phyloP scores from a whole-genome alignment of 2,113 vertebrate genomes.

The Corythaeola cristata region DNA sequence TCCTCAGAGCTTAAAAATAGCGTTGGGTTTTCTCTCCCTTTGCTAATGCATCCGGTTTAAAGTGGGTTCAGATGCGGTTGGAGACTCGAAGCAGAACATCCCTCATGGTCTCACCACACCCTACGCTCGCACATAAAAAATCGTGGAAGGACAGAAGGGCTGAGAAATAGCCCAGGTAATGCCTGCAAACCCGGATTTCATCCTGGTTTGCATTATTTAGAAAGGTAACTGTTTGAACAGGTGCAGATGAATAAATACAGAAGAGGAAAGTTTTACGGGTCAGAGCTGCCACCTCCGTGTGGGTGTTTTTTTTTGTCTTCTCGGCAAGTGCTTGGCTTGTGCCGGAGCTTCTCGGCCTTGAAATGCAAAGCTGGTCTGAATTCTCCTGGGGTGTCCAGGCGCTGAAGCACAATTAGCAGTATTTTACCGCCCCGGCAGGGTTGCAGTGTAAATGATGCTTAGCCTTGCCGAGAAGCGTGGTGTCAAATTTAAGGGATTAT shows the following conservation, averaged over 20 bases:
- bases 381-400: conserved; percentile 8
- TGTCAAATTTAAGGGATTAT: conserved; percentile 13
- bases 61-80: neutral
- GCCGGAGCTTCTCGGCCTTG: conserved; percentile 16
- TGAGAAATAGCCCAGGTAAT: neutral
- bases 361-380: conserved; percentile 28
- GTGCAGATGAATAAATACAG: neutral
- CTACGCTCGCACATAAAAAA: neutral
- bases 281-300: neutral
- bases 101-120: neutral
- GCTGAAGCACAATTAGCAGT: conserved; percentile 40
- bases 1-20: neutral
- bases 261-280: neutral
- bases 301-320: neutral
- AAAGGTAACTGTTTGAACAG: conserved; percentile 9
- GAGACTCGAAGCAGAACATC: neutral
- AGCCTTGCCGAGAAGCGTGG: neutral
- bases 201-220: neutral
- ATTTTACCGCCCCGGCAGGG: conserved; percentile 1
- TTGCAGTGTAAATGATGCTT: conserved; percentile 38
- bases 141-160: neutral
- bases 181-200: neutral
- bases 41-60: neutral
- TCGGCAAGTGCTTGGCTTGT: fast-evolving
- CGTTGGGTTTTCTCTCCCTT: neutral